Conservation (phyloP, 2,797 vertebrate genomes). For the Sebastes wilsoni region DNA sequence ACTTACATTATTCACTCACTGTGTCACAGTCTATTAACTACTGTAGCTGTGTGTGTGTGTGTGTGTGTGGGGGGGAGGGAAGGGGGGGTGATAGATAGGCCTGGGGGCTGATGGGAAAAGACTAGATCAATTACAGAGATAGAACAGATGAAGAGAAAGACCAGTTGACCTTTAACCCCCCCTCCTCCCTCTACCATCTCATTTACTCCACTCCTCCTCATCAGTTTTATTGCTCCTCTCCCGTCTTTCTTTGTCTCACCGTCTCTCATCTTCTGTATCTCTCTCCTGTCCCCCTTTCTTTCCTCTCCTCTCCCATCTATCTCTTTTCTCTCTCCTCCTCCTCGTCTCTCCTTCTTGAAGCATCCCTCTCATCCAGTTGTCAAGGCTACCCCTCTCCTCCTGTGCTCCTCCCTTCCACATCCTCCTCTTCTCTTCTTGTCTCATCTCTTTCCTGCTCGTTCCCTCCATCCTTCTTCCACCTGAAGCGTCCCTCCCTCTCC, state of each 20-base stretch:
- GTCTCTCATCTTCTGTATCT: background rate
- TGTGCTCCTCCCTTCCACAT: background rate
- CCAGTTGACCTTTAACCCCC: constrained; percentile 71
- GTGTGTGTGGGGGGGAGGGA: background rate
- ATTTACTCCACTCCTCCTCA: constrained; percentile 31
- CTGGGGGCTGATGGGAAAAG: constrained; percentile 71
- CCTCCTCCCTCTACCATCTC: constrained; percentile 11
- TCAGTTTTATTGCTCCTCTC: constrained; percentile 4
- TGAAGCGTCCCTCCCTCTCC: background rate
- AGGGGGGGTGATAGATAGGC: constrained; percentile 4
- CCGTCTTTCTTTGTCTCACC: background rate
- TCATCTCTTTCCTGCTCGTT: background rate
- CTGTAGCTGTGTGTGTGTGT: background rate
- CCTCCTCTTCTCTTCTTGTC: background rate
- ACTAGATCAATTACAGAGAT: constrained; percentile 78
- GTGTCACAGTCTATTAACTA: constrained; percentile 17
- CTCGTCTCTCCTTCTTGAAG: background rate
- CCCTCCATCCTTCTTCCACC: background rate
- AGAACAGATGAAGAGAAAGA: constrained; percentile 65
- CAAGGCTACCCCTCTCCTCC: background rate
- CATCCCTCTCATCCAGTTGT: background rate
- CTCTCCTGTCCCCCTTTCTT: background rate
- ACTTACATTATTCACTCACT: constrained; percentile 29
- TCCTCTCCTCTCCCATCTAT: background rate
- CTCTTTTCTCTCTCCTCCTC: background rate